Conservation (phyloP, 2,888 invertebrate species). For the Odontomyia ornata region DNA sequence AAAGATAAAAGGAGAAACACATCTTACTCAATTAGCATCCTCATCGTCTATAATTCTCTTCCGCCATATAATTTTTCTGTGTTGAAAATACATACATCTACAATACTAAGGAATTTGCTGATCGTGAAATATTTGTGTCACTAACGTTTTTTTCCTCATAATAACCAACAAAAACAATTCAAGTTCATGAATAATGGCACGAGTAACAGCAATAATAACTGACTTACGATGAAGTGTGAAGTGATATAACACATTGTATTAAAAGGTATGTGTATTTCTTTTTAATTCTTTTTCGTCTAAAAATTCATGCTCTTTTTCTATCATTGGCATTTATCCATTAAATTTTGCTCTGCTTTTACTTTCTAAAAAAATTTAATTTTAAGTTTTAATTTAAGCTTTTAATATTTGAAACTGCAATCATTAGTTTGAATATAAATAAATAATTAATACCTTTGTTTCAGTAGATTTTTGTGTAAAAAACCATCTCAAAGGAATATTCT, state of each 20-base stretch:
- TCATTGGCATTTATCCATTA: neutral
- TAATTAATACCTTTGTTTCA: too few relatives aligned
- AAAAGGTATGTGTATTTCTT: constrained; percentile 32
- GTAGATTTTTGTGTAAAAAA: too few relatives aligned
- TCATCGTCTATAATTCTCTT: neutral
- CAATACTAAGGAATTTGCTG: constrained; percentile 13
- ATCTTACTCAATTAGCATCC: constrained; percentile 7
- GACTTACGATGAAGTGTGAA: constrained; percentile 10
- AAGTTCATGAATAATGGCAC: constrained; percentile 42
- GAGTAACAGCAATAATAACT: neutral
- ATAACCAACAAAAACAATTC: neutral
- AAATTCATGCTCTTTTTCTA: neutral
- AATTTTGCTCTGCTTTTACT: neutral
- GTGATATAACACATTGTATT: constrained; percentile 35
- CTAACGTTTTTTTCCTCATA: constrained; percentile 29
- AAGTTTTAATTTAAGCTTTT: neutral
- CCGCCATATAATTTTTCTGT: constrained; percentile 4
- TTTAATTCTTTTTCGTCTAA: neutral
- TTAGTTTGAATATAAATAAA: too few relatives aligned
- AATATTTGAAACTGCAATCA: neutral
- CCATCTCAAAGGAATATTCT: too few relatives aligned
- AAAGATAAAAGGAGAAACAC: constrained; percentile 1
- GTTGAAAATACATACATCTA: neutral
- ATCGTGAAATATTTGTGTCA: constrained; percentile 31
- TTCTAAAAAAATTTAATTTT: neutral